Evolutionary conservation across 2,888 invertebrate genomes (phyloP), one percentile per base, ranked within the genome.

Genomic region (Crepidodera aurea): DNA sequence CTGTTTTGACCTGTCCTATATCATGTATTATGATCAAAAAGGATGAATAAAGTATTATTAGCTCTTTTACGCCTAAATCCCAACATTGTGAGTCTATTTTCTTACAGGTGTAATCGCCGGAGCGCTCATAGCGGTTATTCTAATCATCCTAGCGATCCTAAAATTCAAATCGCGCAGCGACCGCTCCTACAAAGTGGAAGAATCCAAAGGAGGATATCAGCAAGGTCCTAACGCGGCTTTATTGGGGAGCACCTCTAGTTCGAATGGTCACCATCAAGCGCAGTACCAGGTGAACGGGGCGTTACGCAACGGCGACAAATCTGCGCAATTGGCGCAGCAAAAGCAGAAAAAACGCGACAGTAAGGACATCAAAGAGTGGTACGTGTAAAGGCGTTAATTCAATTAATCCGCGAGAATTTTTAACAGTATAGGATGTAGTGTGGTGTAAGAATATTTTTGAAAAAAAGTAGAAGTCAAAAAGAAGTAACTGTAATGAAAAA

Each of bases 301-400:
- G n/a, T 82, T 83, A 1, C 79, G 86, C 53, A 84, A 84, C 70
- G 83, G 79, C 25, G 80, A 86, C 53, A 85, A 84, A 46, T 68
- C 70, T 18, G 69, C 73, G 57, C 78, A 78, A n/a, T 3, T 48
- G 71, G 83, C 60, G 46, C 65, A 81, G 48, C 69, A 73, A 71
- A 80, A 79, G 66, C 65, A 73, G 66, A 87, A 90, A 82, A 92
- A 93, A 77, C 86, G 88, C 67, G 88, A 89, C 79, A 87, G 91
- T 66, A 93, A 94, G 86, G 94, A 94, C 80, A 93, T 96, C 79
- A 96, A 96, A 84, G 96, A 96, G 86, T 96, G 96, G 96, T 96
- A 96, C 82, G 96, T 96, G 82, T 95, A 91, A 87, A 73, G 62
- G 60, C 44, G 48, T 40, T 13, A 37, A 16, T 32, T 18, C 8